Evolutionary conservation across 2,797 vertebrate species (phyloP).

Genomic region (Manis crassicaudata): DNA sequence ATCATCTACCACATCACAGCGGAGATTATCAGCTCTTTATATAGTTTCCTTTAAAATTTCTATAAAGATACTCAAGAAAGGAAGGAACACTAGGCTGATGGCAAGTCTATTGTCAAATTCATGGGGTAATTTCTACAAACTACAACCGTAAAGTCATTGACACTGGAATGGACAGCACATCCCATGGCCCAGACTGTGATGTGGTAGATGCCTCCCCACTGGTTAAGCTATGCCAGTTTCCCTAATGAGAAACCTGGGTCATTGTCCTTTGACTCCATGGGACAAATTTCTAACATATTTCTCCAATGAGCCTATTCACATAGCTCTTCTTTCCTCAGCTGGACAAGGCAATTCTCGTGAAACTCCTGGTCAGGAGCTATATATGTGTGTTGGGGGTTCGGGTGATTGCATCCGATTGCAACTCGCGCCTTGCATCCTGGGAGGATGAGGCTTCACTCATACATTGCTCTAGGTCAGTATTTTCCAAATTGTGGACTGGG

Average conservation of each 20-base stretch:
- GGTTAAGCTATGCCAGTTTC: neutral
- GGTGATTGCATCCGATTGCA: neutral
- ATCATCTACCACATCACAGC: neutral
- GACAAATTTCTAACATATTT: neutral
- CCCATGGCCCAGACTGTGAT: neutral
- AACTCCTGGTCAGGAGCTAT: neutral
- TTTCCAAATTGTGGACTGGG: neutral
- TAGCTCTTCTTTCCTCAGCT: neutral
- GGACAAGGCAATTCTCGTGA: neutral
- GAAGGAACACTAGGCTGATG: neutral
- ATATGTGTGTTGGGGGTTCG: neutral
- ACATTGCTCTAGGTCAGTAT: neutral
- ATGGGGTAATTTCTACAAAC: neutral
- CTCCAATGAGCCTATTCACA: neutral
- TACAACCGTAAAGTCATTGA: neutral
- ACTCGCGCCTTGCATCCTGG: neutral
- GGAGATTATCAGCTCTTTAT: neutral
- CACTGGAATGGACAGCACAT: neutral
- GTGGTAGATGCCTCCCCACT: neutral
- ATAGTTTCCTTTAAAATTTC: neutral
- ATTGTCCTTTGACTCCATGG: neutral
- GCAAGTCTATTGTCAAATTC: neutral
- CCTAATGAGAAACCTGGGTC: neutral
- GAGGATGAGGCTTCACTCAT: neutral
- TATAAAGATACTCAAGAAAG: neutral